A percentile compares a stretch with the other conserved stretches of the same genome.
Conservation (phyloP, 2,888 invertebrate genomes). For the Halictus quadricinctus region DNA sequence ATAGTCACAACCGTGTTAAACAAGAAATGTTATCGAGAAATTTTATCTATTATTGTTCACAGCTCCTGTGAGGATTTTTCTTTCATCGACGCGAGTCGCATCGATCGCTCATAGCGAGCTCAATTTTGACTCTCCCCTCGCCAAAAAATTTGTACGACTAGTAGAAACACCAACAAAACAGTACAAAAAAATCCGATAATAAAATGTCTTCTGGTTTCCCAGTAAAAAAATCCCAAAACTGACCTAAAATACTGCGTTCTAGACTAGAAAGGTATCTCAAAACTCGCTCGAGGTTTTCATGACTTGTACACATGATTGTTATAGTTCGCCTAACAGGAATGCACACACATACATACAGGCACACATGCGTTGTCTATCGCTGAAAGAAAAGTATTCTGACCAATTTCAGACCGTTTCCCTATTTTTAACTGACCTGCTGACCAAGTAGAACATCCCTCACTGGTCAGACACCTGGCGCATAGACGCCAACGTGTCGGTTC, state of each 20-base stretch:
- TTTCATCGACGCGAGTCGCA: too few relatives aligned
- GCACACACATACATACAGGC: not conserved
- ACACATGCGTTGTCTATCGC: not conserved
- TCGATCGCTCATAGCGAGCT: not conserved
- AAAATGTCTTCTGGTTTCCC: not conserved
- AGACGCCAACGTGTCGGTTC: conserved; percentile 2
- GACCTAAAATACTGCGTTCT: not conserved
- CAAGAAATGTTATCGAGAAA: too few relatives aligned
- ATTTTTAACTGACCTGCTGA: conserved; percentile 11
- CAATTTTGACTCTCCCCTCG: not conserved
- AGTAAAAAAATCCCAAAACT: not conserved
- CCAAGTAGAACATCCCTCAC: conserved; percentile 8
- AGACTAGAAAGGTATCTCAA: too few relatives aligned
- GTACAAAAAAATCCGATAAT: not conserved
- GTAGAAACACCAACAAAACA: not conserved
- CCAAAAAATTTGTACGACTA: not conserved
- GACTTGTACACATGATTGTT: not conserved
- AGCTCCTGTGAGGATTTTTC: not conserved
- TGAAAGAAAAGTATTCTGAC: not conserved
- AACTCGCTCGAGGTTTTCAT: not conserved
- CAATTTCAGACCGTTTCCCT: not conserved
- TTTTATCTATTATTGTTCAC: too few relatives aligned
- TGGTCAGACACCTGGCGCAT: conserved; percentile 12
- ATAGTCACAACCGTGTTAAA: too few relatives aligned
- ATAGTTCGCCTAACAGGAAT: not conserved